Percentiles rank a stretch among this genome's conserved stretches.
phyloP scores from a whole-genome alignment of 2,113 vertebrate genomes.

The Gallinago paraguaiae region DNA sequence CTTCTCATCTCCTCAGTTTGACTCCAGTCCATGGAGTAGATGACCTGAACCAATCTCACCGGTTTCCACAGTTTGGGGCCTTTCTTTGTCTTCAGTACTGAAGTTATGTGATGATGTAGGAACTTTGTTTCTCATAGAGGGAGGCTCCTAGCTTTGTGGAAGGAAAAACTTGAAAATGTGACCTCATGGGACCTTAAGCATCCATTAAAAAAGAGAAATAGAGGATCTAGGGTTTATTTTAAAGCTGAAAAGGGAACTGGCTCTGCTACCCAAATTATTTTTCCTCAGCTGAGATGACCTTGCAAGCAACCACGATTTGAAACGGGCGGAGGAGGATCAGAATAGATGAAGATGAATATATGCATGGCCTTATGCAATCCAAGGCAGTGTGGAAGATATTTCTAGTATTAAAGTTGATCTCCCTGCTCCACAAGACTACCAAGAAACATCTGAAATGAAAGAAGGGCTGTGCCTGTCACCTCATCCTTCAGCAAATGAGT shows the following conservation, averaged over 20 bases:
- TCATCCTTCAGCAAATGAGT: neutral
- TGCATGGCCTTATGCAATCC: neutral
- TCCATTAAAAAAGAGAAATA: neutral
- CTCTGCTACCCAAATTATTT: neutral
- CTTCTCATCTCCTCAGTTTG: neutral
- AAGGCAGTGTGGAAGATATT: neutral
- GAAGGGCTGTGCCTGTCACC: neutral
- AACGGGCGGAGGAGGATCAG: neutral
- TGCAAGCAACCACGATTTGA: fast-evolving
- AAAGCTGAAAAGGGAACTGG: neutral
- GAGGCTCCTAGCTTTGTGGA: neutral
- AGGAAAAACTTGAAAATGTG: neutral
- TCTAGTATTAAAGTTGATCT: neutral
- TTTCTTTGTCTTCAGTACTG: neutral
- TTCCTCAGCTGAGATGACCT: neutral
- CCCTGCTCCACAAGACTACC: neutral
- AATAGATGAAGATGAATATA: neutral
- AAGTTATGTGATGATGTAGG: neutral
- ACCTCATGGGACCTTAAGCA: neutral
- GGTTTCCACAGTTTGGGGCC: fast-evolving
- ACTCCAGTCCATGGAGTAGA: neutral
- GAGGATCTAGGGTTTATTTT: neutral
- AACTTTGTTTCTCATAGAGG: neutral
- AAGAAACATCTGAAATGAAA: neutral
- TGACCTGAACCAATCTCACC: neutral